Conservation (phyloP, 2,113 vertebrate species). For the Seriola dumerili region DNA sequence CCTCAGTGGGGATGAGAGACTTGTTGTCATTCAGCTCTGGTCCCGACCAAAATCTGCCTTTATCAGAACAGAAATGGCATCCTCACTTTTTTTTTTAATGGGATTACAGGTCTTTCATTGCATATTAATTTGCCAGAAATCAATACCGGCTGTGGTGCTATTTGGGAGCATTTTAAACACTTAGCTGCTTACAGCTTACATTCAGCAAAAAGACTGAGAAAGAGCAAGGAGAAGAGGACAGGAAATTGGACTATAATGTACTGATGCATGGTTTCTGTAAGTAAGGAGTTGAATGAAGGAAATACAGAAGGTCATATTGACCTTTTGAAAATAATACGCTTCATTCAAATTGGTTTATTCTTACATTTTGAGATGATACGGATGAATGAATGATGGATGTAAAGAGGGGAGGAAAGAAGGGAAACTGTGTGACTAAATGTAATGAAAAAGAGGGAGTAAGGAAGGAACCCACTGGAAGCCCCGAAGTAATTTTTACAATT, state of each 20-base stretch:
- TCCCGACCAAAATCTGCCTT: constrained; percentile 69
- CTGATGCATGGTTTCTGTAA: neutral
- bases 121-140: constrained; percentile 78
- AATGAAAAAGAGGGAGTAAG: neutral
- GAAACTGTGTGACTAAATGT: neutral
- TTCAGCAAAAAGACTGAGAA: constrained; percentile 16
- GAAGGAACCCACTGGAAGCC: neutral
- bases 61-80: constrained; percentile 78
- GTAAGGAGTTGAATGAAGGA: neutral
- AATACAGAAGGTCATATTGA: constrained; percentile 28
- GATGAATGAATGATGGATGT: neutral
- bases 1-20: constrained; percentile 63
- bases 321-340: constrained; percentile 2
- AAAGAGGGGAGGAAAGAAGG: neutral
- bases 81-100: constrained; percentile 74
- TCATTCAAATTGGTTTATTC: neutral
- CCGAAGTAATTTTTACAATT: neutral
- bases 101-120: constrained; percentile 73
- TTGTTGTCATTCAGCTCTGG: constrained; percentile 76
- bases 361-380: constrained; percentile 9
- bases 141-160: constrained; percentile 61
- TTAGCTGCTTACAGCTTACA: constrained; percentile 20
- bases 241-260: constrained; percentile 12
- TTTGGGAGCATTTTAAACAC: constrained; percentile 54
- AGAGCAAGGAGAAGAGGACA: neutral